Evolutionary conservation across 2,888 invertebrate species (phyloP), one percentile per base, ranked within the genome.

Genomic region (Caradrina kadenii): DNA sequence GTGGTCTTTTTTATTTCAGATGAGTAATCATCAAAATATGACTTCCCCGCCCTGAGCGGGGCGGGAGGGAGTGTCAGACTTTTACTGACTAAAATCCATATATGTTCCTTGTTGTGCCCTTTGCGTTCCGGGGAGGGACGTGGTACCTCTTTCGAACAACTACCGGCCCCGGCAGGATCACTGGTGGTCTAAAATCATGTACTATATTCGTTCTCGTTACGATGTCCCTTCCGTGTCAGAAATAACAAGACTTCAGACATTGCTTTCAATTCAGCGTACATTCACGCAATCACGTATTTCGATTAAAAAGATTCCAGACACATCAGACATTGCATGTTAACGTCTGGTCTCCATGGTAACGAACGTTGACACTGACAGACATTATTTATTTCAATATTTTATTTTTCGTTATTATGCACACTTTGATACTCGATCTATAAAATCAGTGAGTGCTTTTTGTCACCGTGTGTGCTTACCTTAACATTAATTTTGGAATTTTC

Each of bases 401-500:
- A 13, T 45, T 11, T 4, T 45, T 45, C 6, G 45, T 17, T 5
- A 17, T 17, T 17, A 4, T 17, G 45, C 15, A 17, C 39, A 11
- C 39, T 45, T 45, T 17, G 17, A 45, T 45, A 45, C 17, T 45
- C 45, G 45, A 45, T 45, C 17, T 39, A 3, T 39, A 39, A 13
- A 39, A 11, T 39, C 13, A 45, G 45, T 45, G 45, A 45, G 15
- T 45, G 17, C 11, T 3, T 15, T 15, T 8, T 26, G n/a, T 15
- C 62, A 1, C 87, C 17, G 21, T 72, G 65, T 72, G 65, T 2
- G 17, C 73, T 1, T 11, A 22, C 72, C 73, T 54, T 59, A 89
- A 85, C 87, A 91, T 93, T 93, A 92, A 94, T 93, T 94, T 91
- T 84, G 83, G 86, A 91, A 90, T 90, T 90, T 88, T 88, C 87